Percentiles rank a stretch among this genome's conserved stretches.
Conservation (phyloP, 2,888 invertebrate species). For the Nineta flava region DNA sequence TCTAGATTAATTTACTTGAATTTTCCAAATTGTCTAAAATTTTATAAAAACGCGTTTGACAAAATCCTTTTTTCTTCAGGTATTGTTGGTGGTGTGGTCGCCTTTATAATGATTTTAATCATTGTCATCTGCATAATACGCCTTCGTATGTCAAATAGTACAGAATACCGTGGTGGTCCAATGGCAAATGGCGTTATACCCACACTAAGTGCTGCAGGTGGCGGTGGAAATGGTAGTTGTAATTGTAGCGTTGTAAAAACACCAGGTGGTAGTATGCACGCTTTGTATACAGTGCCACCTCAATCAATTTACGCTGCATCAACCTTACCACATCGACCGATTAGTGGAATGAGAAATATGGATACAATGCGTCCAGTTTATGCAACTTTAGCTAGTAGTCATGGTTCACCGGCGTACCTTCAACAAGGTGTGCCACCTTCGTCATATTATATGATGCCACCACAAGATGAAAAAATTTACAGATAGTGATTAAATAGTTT, state of each 20-base stretch:
- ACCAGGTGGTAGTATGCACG: constrained; percentile 25
- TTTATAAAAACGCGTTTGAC: no score
- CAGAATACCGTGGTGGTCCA: constrained; percentile 54
- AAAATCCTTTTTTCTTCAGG: constrained; percentile 22
- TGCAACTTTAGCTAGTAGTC: constrained; percentile 36
- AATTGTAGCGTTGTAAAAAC: constrained; percentile 30
- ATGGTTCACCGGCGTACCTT: constrained; percentile 35
- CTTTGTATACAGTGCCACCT: constrained; percentile 42
- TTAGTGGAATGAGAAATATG: constrained; percentile 27
- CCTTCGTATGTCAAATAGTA: constrained; percentile 36
- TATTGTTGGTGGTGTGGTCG: constrained; percentile 86
- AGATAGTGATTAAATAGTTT: constrained; percentile 27
- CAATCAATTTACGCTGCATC: constrained; percentile 30
- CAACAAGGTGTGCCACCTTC: constrained; percentile 19
- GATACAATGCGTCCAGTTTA: constrained; percentile 39
- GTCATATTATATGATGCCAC: constrained; percentile 46
- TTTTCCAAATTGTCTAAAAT: no score
- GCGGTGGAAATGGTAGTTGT: constrained; percentile 37
- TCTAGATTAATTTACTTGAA: no score
- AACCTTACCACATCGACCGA: constrained; percentile 48
- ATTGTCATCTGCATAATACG: constrained; percentile 80
- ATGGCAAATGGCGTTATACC: constrained; percentile 36
- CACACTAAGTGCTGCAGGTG: constrained; percentile 29
- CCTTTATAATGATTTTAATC: constrained; percentile 75
- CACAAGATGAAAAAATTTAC: constrained; percentile 48